Evolutionary conservation across 2,888 invertebrate species (phyloP), one percentile per base, ranked within the genome.

Genomic region (Oscheius sp.): DNA sequence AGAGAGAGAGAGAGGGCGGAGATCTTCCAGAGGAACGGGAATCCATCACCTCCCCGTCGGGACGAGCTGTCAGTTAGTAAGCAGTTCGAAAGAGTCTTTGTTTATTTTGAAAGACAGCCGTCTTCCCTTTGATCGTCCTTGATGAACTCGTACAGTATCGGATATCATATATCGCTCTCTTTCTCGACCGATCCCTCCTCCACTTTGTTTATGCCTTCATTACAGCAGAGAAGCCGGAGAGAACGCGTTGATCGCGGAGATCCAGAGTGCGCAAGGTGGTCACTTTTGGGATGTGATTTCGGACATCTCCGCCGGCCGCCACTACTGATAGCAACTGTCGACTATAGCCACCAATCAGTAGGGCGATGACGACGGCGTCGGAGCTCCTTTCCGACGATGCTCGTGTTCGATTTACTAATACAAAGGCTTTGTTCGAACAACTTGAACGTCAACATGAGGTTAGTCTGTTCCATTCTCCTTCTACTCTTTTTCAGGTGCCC

Each of bases 401-500:
- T 41, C 77, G 84, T 24, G 73, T 76, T 32, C 76, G 83, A 20
- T 85, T 85, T 73, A 74, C 80, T 24, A 80, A 82, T 57, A 85
- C 85, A 12, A 59, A 59, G 59, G 86, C 86, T 2, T 73, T 86
- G 12, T 86, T 86, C 68, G 84, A 86, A 69, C 82, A 80, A 51
- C 69, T 86, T 22, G 85, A 85, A 68, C 65, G 82, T 26, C 73
- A 73, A 20, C 59, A 59, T 41, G 59, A 59, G 59, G 59, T 41
- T 24, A 17, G 24, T 44, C 28, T n/a, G 5, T 12, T 26, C 12
- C 12, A 1, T 33, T 51, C 28, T 2, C 2, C 3, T 8, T 36
- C 9, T 3, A 20, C 9, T n/a, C 32, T 8, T 12, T 14, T n/a
- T 17, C 62, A 80, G 72, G 72, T 83, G 22, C 84, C 84, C 20